Evolutionary conservation across 2,888 invertebrate genomes (phyloP).

Genomic region (Trisateles emortualis): DNA sequence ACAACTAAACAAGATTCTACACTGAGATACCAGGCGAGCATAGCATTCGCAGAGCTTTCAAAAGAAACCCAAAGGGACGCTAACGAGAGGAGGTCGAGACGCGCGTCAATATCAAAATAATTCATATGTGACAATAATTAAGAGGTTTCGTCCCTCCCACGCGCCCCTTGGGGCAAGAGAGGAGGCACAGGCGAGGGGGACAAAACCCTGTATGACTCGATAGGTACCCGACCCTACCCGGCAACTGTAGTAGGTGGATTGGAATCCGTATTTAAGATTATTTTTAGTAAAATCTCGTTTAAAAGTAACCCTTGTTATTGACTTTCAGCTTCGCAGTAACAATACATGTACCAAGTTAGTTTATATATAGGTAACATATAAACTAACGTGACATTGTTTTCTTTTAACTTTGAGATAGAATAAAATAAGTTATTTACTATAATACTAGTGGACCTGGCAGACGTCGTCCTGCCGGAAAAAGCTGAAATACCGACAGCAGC

Average conservation of each 20-base stretch:
- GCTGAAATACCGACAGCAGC: no score
- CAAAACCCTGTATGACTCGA: conserved; percentile 60
- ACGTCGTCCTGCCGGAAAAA: no score
- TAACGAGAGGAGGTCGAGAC: conserved; percentile 54
- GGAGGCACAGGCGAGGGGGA: conserved; percentile 50
- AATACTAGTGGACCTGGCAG: no score
- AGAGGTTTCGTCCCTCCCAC: conserved; percentile 59
- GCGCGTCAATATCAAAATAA: conserved; percentile 81
- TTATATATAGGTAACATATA: no score
- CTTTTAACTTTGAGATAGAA: no score
- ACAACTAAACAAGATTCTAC: neutral
- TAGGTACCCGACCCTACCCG: conserved; percentile 52
- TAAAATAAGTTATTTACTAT: no score
- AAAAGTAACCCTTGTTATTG: neutral
- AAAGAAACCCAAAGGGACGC: conserved; percentile 54
- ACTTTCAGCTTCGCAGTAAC: conserved; percentile 2
- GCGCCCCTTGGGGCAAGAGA: conserved; percentile 55
- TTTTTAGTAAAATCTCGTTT: conserved; percentile 37
- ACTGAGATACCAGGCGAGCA: conserved; percentile 34
- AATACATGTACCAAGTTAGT: no score
- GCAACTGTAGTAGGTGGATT: conserved; percentile 48
- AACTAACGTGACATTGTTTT: no score
- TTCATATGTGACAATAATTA: conserved; percentile 85
- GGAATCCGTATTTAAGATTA: conserved; percentile 53
- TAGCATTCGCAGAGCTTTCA: conserved; percentile 36